These are phyloP conservation scores for Trichopria drosophilae DNA, from an alignment of 2,888 invertebrate genomes.

Conservation along the genomic window DNA sequence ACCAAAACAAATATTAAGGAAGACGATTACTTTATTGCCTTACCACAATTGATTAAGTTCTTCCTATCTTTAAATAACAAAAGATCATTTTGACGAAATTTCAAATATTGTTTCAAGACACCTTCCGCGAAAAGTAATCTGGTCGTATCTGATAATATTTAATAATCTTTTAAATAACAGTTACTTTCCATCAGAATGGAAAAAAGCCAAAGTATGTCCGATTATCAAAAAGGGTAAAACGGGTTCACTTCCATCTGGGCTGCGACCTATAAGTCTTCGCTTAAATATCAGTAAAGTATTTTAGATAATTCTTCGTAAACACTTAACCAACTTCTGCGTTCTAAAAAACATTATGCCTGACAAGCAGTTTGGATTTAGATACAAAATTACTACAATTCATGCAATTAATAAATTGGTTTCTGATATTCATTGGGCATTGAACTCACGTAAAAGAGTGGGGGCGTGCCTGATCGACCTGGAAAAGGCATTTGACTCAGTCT, in stretches of 20 bases:
- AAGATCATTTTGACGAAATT: constrained; percentile 26
- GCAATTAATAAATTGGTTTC: no score
- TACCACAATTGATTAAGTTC: no score
- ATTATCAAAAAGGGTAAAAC: constrained; percentile 23
- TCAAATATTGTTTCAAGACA: constrained; percentile 25
- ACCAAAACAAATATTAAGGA: no score
- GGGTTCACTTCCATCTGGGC: constrained; percentile 20
- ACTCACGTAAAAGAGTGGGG: constrained; percentile 9
- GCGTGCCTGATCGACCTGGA: constrained; percentile 15
- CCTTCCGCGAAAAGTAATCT: constrained; percentile 1
- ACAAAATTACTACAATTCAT: constrained; percentile 27
- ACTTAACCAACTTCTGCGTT: neutral
- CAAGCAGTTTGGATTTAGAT: constrained; percentile 30
- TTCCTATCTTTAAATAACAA: constrained; percentile 26
- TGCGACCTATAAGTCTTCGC: constrained; percentile 35
- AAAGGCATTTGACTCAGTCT: no score
- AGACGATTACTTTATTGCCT: no score
- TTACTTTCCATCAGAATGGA: no score
- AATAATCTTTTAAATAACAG: no score
- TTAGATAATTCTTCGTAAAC: constrained; percentile 28
- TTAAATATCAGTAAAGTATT: constrained; percentile 37
- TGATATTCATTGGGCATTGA: no score
- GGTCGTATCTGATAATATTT: constrained; percentile 30
- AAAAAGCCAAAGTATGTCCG: no score
- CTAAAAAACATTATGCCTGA: constrained; percentile 22